Conservation (phyloP, 1,140 invertebrate genomes). For the Bombus ignitus region DNA sequence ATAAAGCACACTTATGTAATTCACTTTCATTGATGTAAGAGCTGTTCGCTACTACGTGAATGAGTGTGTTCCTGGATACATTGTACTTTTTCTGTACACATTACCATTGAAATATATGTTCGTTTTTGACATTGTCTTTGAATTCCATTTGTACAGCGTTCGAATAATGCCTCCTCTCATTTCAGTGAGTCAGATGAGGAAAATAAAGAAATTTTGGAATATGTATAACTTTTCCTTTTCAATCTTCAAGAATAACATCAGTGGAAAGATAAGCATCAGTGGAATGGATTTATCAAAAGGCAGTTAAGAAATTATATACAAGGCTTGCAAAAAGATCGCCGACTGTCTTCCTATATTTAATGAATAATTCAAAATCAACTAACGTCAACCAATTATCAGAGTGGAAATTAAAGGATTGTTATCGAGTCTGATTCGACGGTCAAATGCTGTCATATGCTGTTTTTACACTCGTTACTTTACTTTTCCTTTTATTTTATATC, state of each 20-base stretch:
- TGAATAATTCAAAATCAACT: neutral
- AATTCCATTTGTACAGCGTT: no score
- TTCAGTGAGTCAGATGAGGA: neutral
- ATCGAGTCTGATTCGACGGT: no score
- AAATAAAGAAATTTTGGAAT: neutral
- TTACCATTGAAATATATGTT: constrained; percentile 38
- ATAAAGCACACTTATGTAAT: neutral
- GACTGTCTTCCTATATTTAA: no score
- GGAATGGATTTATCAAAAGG: no score
- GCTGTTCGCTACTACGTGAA: neutral
- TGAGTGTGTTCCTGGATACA: constrained; percentile 3
- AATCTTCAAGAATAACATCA: neutral
- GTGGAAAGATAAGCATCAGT: no score
- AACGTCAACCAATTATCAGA: neutral
- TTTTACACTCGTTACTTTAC: no score
- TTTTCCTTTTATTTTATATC: no score
- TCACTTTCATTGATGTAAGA: constrained; percentile 19
- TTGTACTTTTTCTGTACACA: constrained; percentile 43
- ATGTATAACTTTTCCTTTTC: neutral
- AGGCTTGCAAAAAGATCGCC: no score
- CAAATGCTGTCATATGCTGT: no score
- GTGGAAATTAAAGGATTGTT: neutral
- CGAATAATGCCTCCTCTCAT: neutral
- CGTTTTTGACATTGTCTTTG: constrained; percentile 28
- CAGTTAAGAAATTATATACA: no score